Percentiles rank a stretch among this genome's conserved stretches.
These are phyloP conservation scores for Drosophila sp. DNA, from an alignment of 1,140 invertebrate genomes.

Conservation along the genomic window DNA sequence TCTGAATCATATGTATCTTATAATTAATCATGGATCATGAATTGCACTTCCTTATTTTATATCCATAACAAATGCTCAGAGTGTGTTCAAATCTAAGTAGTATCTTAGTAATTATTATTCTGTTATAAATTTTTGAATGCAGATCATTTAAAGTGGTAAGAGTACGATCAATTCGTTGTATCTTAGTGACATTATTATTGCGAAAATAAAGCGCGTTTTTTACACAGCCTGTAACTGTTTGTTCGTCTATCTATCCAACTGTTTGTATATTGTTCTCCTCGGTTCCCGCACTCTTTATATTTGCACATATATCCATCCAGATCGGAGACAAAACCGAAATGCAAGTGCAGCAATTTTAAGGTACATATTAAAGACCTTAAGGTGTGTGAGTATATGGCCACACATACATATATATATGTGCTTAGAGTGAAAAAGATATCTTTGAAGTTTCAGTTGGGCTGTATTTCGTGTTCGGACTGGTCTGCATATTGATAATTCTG, in stretches of 20 bases:
- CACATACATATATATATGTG: not conserved
- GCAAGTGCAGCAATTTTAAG: constrained; percentile 18
- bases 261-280: constrained; percentile 20
- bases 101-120: too few relatives aligned
- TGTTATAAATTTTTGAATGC: too few relatives aligned
- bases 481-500: constrained; percentile 42
- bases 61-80: not conserved
- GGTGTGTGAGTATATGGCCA: constrained; percentile 12
- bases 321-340: constrained; percentile 22
- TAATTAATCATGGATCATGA: too few relatives aligned
- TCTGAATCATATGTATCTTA: too few relatives aligned
- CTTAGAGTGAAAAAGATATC: constrained; percentile 14
- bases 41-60: too few relatives aligned
- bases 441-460: constrained; percentile 15
- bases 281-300: constrained; percentile 1
- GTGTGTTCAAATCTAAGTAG: too few relatives aligned
- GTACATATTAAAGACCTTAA: constrained; percentile 17
- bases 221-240: constrained; percentile 24
- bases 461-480: constrained; percentile 7
- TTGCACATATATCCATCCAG: constrained; percentile 12
- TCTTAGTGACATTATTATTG: constrained; percentile 11
- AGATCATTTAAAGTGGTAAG: not conserved
- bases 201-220: constrained; percentile 51
- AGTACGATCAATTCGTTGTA: not conserved
- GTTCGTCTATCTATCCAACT: constrained; percentile 25